Conservation (phyloP, 2,888 invertebrate genomes). For the Eupsilia transversa region DNA sequence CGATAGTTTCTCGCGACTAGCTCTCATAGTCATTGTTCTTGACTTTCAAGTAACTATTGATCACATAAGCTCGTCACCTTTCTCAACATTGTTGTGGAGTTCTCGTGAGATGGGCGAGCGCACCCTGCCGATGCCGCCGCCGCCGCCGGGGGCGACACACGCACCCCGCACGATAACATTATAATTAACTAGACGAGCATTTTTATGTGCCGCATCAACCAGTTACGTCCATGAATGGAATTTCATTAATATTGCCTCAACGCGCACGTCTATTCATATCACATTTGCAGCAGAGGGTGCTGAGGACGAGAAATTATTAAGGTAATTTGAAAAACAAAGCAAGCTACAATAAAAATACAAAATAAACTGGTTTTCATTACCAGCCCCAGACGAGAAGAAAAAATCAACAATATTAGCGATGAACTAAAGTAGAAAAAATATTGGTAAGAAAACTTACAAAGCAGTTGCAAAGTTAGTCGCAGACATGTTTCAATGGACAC, state of each 20-base stretch:
- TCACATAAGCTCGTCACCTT: constrained; percentile 78
- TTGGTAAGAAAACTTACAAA: constrained; percentile 63
- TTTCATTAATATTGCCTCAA: constrained; percentile 79
- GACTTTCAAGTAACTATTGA: constrained; percentile 85
- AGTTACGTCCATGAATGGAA: constrained; percentile 80
- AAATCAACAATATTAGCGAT: constrained; percentile 67
- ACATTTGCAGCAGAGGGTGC: constrained; percentile 64
- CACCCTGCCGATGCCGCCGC: constrained; percentile 52
- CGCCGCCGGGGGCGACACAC: constrained; percentile 62
- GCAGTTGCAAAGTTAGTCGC: constrained; percentile 55
- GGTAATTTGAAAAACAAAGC: constrained; percentile 77
- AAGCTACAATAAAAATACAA: constrained; percentile 79
- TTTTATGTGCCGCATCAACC: constrained; percentile 76
- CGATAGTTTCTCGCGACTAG: constrained; percentile 80
- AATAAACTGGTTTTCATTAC: constrained; percentile 71
- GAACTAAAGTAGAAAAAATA: constrained; percentile 62
- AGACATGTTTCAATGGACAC: constrained; percentile 72
- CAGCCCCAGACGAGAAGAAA: constrained; percentile 69
- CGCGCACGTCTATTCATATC: constrained; percentile 71
- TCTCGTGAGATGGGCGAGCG: constrained; percentile 77
- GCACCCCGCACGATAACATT: constrained; percentile 74
- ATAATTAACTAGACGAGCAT: constrained; percentile 80
- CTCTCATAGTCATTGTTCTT: constrained; percentile 86
- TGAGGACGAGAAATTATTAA: constrained; percentile 73
- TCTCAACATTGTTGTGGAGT: constrained; percentile 87